phyloP scores from a whole-genome alignment of 2,888 invertebrate species.

The Drosophila villosipedis region DNA sequence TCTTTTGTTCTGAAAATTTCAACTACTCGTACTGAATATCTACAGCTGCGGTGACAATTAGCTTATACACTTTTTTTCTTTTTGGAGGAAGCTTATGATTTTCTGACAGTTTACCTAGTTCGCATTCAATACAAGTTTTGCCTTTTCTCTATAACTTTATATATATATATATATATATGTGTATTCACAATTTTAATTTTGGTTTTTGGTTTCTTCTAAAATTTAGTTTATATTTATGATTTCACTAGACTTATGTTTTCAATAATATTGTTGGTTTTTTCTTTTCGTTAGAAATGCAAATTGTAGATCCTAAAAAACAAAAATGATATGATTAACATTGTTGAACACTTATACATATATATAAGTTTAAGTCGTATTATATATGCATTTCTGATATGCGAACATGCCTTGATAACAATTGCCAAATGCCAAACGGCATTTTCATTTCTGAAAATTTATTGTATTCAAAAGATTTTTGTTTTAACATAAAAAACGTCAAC shows the following conservation, averaged over 20 bases:
- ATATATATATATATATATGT: conserved; percentile 7
- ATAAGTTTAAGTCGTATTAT: conserved; percentile 44
- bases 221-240: conserved; percentile 34
- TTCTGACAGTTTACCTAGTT: conserved; percentile 37
- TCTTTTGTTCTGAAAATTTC: conserved; percentile 44
- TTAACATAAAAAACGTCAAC: conserved; percentile 31
- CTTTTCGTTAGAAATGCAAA: conserved; percentile 54
- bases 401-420: conserved; percentile 76
- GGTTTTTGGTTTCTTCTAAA: conserved; percentile 4
- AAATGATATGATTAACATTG: conserved; percentile 58
- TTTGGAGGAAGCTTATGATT: conserved; percentile 71
- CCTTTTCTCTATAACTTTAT: conserved; percentile 7
- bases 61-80: conserved; percentile 44
- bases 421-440: conserved; percentile 48
- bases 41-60: conserved; percentile 64
- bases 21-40: conserved; percentile 67
- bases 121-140: conserved; percentile 41
- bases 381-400: conserved; percentile 65
- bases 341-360: conserved; percentile 59
- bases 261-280: conserved; percentile 29
- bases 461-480: conserved; percentile 19
- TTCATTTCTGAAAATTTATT: conserved; percentile 17
- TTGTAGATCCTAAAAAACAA: conserved; percentile 38
- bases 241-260: conserved; percentile 43
- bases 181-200: conserved; percentile 39